Evolutionary conservation across 2,113 vertebrate species (phyloP), one percentile per base, ranked within the genome.

Genomic region (Pseudorectes ferrugineus): DNA sequence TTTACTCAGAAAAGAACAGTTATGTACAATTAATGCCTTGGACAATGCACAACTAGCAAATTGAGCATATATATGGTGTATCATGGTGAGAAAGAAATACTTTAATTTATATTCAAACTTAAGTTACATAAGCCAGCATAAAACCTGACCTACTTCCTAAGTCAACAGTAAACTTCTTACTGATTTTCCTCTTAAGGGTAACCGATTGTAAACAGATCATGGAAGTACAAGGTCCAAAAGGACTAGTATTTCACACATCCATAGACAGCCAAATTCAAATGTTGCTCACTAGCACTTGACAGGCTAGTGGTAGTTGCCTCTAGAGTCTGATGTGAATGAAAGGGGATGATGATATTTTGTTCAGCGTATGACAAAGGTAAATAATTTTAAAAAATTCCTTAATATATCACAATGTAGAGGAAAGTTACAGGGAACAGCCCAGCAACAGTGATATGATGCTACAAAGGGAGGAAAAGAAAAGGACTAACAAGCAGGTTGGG

Each of bases 251-350:
- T 87, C 68, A 57, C 45, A 59, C 12, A 29, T 35, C 55, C 54
- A 59, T 0, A 36, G n/a, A 66, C 19, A 72, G 67, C 5, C 29
- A 72, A 61, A 79, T 66, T 52, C 29, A 51, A 35, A 43, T n/a
- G 62, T 52, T 81, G 17, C 45, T 88, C 36, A 59, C 36, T 62
- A 43, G 82, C 57, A 61, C 54, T 55, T 63, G 42, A 73, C 45
- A 66, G 52, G 14, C 58, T 59, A 48, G 26, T 46, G 49, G 45
- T 8, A 82, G 38, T 7, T 80, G 31, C 55, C 74, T 49, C 71
- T 42, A 42, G 75, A 72, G n/a, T 81, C 67, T 89, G 38, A 81
- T 48, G n/a, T 57, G 67, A 94, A 62, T 80, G 19, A 95, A 88
- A 4, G 5, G 35, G 48, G 22, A 68, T 0, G 4, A 82, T 43